Percentiles rank a stretch among this genome's conserved stretches.
phyloP scores from a whole-genome alignment of 1,140 invertebrate genomes.

The Heliconius melpomene region DNA sequence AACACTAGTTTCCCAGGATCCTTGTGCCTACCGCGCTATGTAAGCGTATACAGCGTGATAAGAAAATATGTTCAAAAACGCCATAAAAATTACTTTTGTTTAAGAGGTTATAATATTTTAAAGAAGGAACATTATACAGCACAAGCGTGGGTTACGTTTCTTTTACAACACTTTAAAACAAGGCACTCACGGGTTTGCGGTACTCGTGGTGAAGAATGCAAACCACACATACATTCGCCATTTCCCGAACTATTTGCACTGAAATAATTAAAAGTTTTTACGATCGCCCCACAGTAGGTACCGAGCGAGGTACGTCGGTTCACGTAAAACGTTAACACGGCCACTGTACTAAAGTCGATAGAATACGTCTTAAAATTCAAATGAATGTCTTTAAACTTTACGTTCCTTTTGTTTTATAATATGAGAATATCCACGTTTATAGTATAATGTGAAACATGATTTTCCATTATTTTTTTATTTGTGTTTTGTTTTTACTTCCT shows the following conservation, averaged over 20 bases:
- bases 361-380: slow-evolving; percentile 38
- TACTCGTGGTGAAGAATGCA: slow-evolving; percentile 66
- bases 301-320: slow-evolving; percentile 54
- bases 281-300: slow-evolving; percentile 51
- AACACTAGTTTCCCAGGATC: too few species aligned
- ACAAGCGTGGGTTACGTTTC: slow-evolving; percentile 57
- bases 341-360: slow-evolving; percentile 48
- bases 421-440: neutral
- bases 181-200: slow-evolving; percentile 69
- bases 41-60: too few species aligned
- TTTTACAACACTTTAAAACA: slow-evolving; percentile 78
- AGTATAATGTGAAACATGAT: neutral
- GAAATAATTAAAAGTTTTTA: slow-evolving; percentile 80
- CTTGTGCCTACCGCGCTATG: too few species aligned
- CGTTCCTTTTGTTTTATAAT: slow-evolving; percentile 6
- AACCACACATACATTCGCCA: slow-evolving; percentile 67
- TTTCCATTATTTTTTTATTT: neutral
- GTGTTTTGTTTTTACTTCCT: neutral
- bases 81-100: slow-evolving; percentile 17
- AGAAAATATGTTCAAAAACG: neutral
- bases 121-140: slow-evolving; percentile 47
- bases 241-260: slow-evolving; percentile 63
- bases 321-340: slow-evolving; percentile 35
- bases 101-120: slow-evolving; percentile 52
- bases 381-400: slow-evolving; percentile 15